These are phyloP conservation scores for Chrysolina americana DNA, from an alignment of 2,888 invertebrate genomes.

Conservation along the genomic window DNA sequence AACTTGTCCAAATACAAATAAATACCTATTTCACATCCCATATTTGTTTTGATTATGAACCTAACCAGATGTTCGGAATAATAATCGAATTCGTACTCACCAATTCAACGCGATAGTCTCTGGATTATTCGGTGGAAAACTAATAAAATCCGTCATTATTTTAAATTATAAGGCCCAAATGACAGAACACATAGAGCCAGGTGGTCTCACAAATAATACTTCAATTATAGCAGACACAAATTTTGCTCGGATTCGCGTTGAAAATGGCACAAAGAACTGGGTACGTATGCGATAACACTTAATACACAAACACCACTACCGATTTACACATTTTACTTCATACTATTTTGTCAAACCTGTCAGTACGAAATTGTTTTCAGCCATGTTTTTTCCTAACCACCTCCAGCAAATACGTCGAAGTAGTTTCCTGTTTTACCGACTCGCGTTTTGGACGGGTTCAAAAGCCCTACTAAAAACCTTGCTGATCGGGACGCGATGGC, in stretches of 20 bases:
- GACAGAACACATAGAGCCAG: conserved; percentile 64
- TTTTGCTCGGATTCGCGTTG: conserved; percentile 49
- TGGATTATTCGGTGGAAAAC: conserved; percentile 56
- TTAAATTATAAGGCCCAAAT: conserved; percentile 61
- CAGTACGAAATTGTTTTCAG: conserved; percentile 48
- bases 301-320: conserved; percentile 46
- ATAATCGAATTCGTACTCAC: conserved; percentile 53
- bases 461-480: not conserved
- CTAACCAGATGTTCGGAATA: conserved; percentile 1
- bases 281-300: conserved; percentile 36
- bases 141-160: conserved; percentile 63
- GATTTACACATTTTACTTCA: conserved; percentile 50
- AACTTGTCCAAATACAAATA: conserved; percentile 4
- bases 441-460: conserved; percentile 2
- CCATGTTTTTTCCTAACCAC: conserved; percentile 57
- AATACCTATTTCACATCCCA: conserved; percentile 16
- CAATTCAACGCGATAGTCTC: conserved; percentile 61
- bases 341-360: conserved; percentile 50
- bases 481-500: not conserved
- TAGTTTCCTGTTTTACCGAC: conserved; percentile 40
- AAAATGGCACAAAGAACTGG: conserved; percentile 32
- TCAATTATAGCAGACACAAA: conserved; percentile 52
- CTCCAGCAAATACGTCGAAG: conserved; percentile 46
- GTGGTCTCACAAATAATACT: conserved; percentile 64
- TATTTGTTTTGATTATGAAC: conserved; percentile 41